Base-by-base conservation (phyloP, 2,888 invertebrate genomes). In the Xestobium rufovillosum region DNA sequence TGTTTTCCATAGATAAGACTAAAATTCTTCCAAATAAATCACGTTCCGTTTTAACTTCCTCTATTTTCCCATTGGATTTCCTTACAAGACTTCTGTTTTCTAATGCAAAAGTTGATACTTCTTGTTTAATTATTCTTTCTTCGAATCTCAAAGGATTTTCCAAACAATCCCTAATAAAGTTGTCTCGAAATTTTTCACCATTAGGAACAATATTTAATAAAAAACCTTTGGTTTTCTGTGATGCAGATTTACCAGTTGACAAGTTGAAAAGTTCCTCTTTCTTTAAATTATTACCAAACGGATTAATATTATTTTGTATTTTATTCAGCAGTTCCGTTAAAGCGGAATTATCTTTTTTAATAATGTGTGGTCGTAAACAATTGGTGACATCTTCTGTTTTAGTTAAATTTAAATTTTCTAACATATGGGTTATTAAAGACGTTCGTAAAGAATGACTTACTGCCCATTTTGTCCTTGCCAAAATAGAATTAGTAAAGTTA, bases 391-490 rank as follows among this genome's bases (percentile, higher is more conserved):
- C 46, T 43, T 46, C 39, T 12, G 34, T 12, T 35, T 35, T 38
- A 42, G 28, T 37, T 15, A 47, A 16, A 31, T 33, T 17, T 30
- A 45, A 17, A 41, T 41, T 34, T 27, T 45, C 28, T 19, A 41
- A 35, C 13, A 47, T 32, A 25, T 48, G 40, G 27, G 42, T 39
- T 8, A 50, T 47, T n/a, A 50, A 19, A 15, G 33, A 26, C n/a
- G 46, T 36, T 41, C 45, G 23, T 28, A 47, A 35, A 19, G 34
- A 37, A 36, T 50, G 45, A 23, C 39, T 52, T 35, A 36, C 28
- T 60, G 35, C 34, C 54, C 49, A 57, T 26, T 55, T 39, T 47
- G 54, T 53, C 8, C 55, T 48, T 32, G 51, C 51, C 26, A 41
- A 43, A 19, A 51, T 50, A 28, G 52, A 51, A 34, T 53, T 51